phyloP scores from a whole-genome alignment of 2,113 vertebrate genomes.

The Trematocara macrostoma region DNA sequence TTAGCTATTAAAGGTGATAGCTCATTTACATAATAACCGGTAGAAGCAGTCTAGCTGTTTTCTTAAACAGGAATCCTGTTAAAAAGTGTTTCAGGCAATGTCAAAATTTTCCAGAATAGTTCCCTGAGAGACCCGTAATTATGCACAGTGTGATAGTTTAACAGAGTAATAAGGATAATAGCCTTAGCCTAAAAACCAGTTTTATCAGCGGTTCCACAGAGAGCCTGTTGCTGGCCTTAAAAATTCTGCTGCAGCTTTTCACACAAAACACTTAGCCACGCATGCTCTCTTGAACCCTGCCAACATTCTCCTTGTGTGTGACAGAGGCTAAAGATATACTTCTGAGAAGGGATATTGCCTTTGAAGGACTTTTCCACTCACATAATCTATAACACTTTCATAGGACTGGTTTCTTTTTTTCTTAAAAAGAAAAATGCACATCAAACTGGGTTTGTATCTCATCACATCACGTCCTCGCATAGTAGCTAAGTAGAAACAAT shows the following conservation, averaged over 20 bases:
- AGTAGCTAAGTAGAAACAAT: not conserved
- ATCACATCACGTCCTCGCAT: not conserved
- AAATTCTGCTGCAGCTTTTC: conserved; percentile 25
- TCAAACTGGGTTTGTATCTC: not conserved
- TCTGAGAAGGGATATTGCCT: not conserved
- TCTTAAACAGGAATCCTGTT: not conserved
- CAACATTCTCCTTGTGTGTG: conserved; percentile 23
- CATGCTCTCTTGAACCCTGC: not conserved
- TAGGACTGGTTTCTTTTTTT: not conserved
- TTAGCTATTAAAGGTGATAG: not conserved
- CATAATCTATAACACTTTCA: conserved; percentile 36
- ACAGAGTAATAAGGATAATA: not conserved
- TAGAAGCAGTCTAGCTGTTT: not conserved
- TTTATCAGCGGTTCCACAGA: not conserved
- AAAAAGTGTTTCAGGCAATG: not conserved
- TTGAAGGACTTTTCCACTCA: conserved; percentile 3
- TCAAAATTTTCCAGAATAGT: not conserved
- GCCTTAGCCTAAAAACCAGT: not conserved
- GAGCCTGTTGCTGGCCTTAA: not conserved
- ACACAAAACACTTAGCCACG: conserved; percentile 34
- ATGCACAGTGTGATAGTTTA: not conserved
- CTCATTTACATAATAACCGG: not conserved
- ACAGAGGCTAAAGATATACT: conserved; percentile 46
- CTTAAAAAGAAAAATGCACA: not conserved
- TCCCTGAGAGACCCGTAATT: not conserved